phyloP scores from a whole-genome alignment of 2,888 invertebrate species.

The Slavum lentiscoides region DNA sequence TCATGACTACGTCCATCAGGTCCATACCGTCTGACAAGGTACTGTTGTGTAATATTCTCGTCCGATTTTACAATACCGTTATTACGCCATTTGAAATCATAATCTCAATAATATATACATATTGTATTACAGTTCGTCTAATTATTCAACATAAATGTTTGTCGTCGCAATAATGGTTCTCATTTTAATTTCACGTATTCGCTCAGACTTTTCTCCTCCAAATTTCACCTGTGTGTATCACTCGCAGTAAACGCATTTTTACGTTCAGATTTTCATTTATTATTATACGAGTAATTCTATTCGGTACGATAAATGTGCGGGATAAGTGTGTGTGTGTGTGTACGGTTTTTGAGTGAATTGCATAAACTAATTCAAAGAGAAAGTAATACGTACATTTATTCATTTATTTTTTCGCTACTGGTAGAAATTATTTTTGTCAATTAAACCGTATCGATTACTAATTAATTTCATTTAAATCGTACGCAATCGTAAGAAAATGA shows the following conservation, averaged over 20 bases:
- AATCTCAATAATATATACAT: too few species aligned
- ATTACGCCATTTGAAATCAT: too few species aligned
- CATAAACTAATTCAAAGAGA: conserved; percentile 25
- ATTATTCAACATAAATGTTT: too few species aligned
- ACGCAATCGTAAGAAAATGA: not conserved
- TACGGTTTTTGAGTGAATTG: not conserved
- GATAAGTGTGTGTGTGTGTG: not conserved
- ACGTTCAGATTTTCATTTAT: not conserved
- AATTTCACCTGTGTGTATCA: not conserved
- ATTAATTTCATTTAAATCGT: not conserved
- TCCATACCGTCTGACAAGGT: conserved; percentile 56
- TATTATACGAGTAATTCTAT: not conserved
- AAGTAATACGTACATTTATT: not conserved
- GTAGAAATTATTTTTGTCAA: conserved; percentile 11
- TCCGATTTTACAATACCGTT: not conserved
- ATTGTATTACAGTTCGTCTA: too few species aligned
- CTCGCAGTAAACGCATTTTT: not conserved
- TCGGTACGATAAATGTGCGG: not conserved
- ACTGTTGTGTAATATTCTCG: conserved; percentile 10
- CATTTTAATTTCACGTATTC: too few species aligned
- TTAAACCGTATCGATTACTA: not conserved
- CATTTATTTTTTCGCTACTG: not conserved
- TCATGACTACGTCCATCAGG: conserved; percentile 55
- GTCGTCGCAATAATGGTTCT: too few species aligned
- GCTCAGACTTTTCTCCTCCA: too few species aligned